Evolutionary conservation across 2,113 vertebrate genomes (phyloP).

Genomic region (Micronycteris hirsuta): DNA sequence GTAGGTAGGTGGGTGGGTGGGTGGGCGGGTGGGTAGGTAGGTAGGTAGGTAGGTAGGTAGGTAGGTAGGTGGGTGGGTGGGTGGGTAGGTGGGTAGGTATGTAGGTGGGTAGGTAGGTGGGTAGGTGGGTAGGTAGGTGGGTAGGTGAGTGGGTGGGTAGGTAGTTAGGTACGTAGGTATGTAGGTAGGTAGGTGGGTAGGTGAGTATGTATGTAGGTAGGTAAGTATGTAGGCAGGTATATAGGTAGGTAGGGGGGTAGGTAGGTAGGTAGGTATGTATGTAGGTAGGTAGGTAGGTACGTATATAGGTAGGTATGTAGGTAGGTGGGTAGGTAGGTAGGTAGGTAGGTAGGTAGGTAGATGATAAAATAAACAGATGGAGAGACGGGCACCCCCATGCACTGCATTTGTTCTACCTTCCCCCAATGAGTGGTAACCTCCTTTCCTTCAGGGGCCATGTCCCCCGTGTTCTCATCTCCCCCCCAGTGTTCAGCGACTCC

Average conservation of each 20-base stretch:
- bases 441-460: background rate
- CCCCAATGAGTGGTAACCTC: background rate
- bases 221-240: background rate
- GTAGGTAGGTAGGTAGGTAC: too few species aligned
- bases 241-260: background rate
- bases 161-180: background rate
- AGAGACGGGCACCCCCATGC: background rate
- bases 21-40: background rate
- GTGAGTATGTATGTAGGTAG: background rate
- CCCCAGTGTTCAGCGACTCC: background rate
- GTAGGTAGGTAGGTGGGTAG: too few species aligned
- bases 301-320: too few species aligned
- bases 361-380: background rate
- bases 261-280: background rate
- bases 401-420: background rate
- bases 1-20: background rate
- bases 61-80: too few species aligned
- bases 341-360: background rate
- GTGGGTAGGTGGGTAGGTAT: too few species aligned
- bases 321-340: too few species aligned
- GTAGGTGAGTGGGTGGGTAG: background rate
- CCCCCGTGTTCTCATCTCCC: background rate
- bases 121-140: background rate
- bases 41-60: background rate
- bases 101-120: background rate